phyloP scores from a whole-genome alignment of 2,797 vertebrate genomes.

The Parauchenoglanis punctatus region DNA sequence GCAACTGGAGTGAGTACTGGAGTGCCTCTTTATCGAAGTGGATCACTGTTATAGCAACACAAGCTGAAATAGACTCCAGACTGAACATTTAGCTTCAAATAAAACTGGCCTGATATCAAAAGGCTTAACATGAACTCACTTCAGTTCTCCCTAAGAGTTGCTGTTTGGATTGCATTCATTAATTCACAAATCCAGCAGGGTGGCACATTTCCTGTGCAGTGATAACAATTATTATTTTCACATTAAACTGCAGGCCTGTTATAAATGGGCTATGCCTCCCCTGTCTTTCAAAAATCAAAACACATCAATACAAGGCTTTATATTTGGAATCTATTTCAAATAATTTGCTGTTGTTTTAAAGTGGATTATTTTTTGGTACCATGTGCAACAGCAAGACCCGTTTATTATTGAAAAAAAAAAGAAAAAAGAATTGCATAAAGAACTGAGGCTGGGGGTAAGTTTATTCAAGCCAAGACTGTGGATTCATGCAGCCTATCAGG shows the following conservation, averaged over 20 bases:
- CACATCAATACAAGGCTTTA: background rate
- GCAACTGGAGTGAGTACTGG: conserved; percentile 20
- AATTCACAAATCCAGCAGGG: background rate
- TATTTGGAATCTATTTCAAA: background rate
- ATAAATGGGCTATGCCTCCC: background rate
- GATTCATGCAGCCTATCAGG: background rate
- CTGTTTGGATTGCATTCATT: conserved; percentile 5
- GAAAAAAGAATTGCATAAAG: background rate
- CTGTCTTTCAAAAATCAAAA: background rate
- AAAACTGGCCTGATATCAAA: background rate
- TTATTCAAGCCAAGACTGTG: background rate
- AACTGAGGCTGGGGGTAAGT: background rate
- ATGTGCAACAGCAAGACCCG: background rate
- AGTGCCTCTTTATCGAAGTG: conserved; percentile 32
- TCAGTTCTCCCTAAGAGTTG: background rate
- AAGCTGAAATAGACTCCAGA: conserved; percentile 18
- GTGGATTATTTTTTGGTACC: background rate
- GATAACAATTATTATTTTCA: background rate
- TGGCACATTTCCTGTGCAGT: background rate
- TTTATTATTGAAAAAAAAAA: background rate
- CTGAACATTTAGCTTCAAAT: background rate
- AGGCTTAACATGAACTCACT: background rate
- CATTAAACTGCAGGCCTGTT: background rate
- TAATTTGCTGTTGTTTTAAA: background rate
- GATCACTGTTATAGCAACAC: conserved; percentile 23